phyloP scores from a whole-genome alignment of 2,113 vertebrate genomes.

The Engraulis encrasicolus region DNA sequence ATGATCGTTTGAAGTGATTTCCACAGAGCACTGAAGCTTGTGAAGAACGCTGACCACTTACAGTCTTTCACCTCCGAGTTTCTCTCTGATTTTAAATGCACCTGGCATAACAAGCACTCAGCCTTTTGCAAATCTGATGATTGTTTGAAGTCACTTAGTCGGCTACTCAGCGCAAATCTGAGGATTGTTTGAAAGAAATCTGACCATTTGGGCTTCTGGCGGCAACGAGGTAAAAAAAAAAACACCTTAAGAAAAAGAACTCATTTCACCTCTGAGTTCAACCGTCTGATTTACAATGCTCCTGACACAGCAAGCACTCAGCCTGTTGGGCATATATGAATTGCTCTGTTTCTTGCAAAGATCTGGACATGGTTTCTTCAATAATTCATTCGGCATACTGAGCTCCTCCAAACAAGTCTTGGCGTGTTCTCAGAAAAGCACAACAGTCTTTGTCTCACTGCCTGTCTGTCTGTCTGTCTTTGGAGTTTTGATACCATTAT shows the following conservation, averaged over 20 bases:
- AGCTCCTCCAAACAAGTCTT: constrained; percentile 12
- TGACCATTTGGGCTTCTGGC: too few relatives aligned
- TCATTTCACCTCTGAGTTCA: constrained; percentile 33
- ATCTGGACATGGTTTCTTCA: constrained; percentile 45
- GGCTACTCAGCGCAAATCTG: too few relatives aligned
- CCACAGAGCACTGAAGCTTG: too few relatives aligned
- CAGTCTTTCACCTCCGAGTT: too few relatives aligned
- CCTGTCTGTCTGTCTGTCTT: background rate
- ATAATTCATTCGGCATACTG: constrained; percentile 52
- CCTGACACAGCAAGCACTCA: constrained; percentile 42
- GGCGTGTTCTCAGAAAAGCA: background rate
- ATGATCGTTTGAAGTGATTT: too few relatives aligned
- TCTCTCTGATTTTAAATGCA: too few relatives aligned
- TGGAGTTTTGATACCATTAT: background rate
- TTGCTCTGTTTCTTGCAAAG: constrained; percentile 47
- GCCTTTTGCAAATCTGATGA: too few relatives aligned
- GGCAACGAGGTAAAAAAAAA: constrained; percentile 33
- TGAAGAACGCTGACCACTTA: too few relatives aligned
- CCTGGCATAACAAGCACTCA: too few relatives aligned
- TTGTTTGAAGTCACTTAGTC: too few relatives aligned
- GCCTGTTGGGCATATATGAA: constrained; percentile 52
- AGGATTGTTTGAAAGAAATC: too few relatives aligned
- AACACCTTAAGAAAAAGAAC: too few relatives aligned
- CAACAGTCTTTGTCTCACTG: constrained; percentile 10
- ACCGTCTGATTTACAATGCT: constrained; percentile 52